phyloP scores from a whole-genome alignment of 2,888 invertebrate genomes.

The Volucella zonaria region DNA sequence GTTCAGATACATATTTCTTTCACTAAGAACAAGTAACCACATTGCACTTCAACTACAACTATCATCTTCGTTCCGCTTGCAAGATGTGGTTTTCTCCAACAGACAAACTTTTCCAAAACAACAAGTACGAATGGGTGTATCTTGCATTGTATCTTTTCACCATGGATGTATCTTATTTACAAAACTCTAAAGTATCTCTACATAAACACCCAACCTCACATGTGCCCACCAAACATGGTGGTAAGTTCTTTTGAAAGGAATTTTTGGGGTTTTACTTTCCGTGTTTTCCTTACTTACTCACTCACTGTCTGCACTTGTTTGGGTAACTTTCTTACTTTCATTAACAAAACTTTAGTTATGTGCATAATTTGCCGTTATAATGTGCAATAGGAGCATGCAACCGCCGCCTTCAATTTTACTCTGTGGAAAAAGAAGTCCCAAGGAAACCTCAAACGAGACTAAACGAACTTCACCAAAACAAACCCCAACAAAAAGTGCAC shows the following conservation, averaged over 20 bases:
- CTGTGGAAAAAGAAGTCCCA: background rate
- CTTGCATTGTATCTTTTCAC: slow-evolving; percentile 35
- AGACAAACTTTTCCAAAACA: slow-evolving; percentile 17
- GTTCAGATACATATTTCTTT: slow-evolving; percentile 9
- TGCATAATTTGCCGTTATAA: slow-evolving; percentile 72
- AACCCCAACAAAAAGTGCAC: slow-evolving; percentile 49
- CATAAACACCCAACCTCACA: slow-evolving; percentile 39
- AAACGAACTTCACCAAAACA: slow-evolving; percentile 7
- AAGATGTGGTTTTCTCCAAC: slow-evolving; percentile 11
- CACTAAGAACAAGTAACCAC: slow-evolving; percentile 39
- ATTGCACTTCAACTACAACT: slow-evolving; percentile 32
- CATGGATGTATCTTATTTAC: slow-evolving; percentile 56
- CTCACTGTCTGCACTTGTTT: background rate
- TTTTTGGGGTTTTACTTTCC: slow-evolving; percentile 25
- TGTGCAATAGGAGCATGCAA: slow-evolving; percentile 43
- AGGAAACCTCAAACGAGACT: slow-evolving; percentile 59
- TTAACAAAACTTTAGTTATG: slow-evolving; percentile 73
- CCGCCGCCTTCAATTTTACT: background rate
- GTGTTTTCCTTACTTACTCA: slow-evolving; percentile 25
- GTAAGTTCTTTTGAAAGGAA: slow-evolving; percentile 21
- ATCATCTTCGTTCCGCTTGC: slow-evolving; percentile 27
- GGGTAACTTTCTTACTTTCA: slow-evolving; percentile 69
- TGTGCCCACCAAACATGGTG: background rate
- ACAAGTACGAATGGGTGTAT: no score
- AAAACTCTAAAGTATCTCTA: slow-evolving; percentile 53